These are phyloP conservation scores for Emydocephalus ijimae DNA, from an alignment of 2,113 vertebrate species.

Conservation along the genomic window DNA sequence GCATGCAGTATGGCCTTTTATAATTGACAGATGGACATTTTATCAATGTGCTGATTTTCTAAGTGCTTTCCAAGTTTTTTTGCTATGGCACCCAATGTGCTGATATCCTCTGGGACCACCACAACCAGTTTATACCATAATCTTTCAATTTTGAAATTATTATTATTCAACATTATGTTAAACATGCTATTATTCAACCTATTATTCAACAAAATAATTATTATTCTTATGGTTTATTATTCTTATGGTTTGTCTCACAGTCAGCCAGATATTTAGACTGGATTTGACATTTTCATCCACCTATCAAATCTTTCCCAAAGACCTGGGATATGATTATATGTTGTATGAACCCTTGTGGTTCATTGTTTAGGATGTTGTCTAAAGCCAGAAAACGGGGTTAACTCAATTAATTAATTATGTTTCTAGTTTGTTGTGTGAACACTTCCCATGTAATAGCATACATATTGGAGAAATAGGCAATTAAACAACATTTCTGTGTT, in stretches of 20 bases:
- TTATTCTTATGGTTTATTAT: neutral
- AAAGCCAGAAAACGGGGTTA: neutral
- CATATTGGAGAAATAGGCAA: neutral
- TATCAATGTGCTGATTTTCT: neutral
- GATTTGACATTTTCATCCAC: neutral
- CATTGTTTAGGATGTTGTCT: neutral
- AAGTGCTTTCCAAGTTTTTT: neutral
- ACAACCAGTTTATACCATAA: neutral
- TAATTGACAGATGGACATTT: neutral
- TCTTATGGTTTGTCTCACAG: neutral
- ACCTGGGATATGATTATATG: neutral
- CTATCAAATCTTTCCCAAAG: neutral
- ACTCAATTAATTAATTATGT: neutral
- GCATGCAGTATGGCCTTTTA: neutral
- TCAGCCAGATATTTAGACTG: neutral
- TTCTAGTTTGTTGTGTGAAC: neutral
- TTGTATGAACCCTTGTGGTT: neutral
- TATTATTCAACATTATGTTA: neutral
- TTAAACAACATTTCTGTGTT: neutral
- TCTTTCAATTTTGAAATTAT: neutral
- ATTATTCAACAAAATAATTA: neutral
- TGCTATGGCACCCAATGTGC: neutral
- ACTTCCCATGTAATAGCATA: neutral
- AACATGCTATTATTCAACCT: neutral
- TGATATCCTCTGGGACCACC: no score